Evolutionary conservation across 2,888 invertebrate genomes (phyloP).

Genomic region (Epistrophe grossulariae): DNA sequence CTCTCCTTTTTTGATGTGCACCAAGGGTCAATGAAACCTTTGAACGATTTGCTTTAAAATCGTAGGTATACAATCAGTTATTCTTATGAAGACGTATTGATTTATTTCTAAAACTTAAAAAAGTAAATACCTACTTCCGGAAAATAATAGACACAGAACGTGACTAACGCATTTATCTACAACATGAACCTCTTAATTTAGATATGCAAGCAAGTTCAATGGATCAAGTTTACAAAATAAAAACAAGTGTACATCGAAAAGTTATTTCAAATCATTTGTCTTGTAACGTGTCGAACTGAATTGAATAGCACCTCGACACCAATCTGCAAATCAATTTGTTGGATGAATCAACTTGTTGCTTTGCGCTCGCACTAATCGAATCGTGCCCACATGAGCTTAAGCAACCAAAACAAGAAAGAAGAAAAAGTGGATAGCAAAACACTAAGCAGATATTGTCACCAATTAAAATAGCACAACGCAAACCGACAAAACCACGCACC

Average conservation of each 20-base stretch:
- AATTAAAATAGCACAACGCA: conserved; percentile 66
- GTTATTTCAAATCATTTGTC: conserved; percentile 5
- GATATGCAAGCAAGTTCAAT: conserved; percentile 40
- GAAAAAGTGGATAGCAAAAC: conserved; percentile 50
- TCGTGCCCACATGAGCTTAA: conserved; percentile 34
- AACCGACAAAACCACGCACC: conserved; percentile 4
- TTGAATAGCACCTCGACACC: conserved; percentile 39
- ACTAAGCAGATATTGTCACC: conserved; percentile 64
- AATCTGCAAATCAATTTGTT: conserved; percentile 53
- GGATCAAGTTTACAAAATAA: conserved; percentile 53
- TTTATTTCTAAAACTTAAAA: not conserved
- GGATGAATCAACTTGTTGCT: conserved; percentile 54
- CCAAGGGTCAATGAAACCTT: conserved; percentile 54
- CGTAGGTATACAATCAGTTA: not conserved
- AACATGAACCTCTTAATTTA: not conserved
- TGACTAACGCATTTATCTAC: conserved; percentile 42
- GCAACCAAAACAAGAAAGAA: not conserved
- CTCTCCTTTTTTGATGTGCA: not conserved
- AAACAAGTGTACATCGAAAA: conserved; percentile 18
- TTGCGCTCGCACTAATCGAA: conserved; percentile 28
- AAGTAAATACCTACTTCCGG: conserved; percentile 50
- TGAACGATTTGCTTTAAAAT: conserved; percentile 32
- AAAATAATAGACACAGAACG: conserved; percentile 49
- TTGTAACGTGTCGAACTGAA: conserved; percentile 24
- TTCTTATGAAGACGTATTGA: not conserved